These are phyloP conservation scores for Phalanger gymnotis DNA, from an alignment of 2,797 vertebrate species.

Conservation along the genomic window DNA sequence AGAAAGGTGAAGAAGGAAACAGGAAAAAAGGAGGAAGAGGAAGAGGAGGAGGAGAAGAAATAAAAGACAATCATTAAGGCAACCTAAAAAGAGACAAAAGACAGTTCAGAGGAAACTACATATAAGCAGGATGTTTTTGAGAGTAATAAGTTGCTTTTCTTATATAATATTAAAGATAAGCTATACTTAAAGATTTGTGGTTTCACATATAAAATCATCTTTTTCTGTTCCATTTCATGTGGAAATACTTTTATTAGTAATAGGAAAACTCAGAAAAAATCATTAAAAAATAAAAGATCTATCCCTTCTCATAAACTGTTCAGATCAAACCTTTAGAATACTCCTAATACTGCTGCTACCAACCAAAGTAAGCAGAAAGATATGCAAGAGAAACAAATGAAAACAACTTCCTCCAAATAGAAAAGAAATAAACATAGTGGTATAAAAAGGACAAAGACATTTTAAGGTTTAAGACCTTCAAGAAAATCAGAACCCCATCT, in stretches of 20 bases:
- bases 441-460: too few relatives aligned
- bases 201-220: neutral
- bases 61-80: neutral
- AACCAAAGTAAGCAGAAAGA: neutral
- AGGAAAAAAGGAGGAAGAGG: neutral
- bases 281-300: neutral
- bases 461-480: neutral
- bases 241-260: neutral
- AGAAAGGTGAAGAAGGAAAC: neutral
- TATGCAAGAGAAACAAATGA: neutral
- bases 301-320: neutral
- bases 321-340: neutral
- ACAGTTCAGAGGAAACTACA: neutral
- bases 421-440: neutral
- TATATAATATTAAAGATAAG: neutral
- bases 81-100: neutral
- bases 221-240: neutral
- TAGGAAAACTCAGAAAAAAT: neutral
- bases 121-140: neutral
- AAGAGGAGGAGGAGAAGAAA: neutral
- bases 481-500: neutral
- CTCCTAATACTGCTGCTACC: neutral
- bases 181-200: neutral
- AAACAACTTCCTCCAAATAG: neutral
- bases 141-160: neutral